Evolutionary conservation across 2,888 invertebrate genomes (phyloP).

Genomic region (Euphydryas editha): DNA sequence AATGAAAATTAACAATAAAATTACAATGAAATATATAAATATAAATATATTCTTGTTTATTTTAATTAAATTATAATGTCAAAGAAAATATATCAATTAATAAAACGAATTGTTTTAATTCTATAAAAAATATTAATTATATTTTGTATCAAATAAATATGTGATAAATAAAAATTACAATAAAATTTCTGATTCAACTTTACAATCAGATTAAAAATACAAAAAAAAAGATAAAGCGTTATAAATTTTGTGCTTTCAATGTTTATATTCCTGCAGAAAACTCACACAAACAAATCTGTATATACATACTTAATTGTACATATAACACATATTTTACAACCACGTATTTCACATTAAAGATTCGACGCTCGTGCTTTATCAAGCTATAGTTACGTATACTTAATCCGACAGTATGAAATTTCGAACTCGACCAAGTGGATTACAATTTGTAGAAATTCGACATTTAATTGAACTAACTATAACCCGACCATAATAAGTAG

Average conservation of each 20-base stretch:
- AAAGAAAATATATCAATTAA: no score
- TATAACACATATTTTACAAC: not conserved
- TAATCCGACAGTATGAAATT: slow-evolving; percentile 13
- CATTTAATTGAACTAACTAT: slow-evolving; percentile 22
- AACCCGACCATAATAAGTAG: slow-evolving; percentile 26
- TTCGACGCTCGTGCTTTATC: slow-evolving; percentile 1
- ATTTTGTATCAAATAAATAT: no score
- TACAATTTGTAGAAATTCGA: slow-evolving; percentile 23
- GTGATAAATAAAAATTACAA: not conserved
- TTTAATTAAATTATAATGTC: no score
- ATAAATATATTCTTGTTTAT: no score
- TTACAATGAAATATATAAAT: no score
- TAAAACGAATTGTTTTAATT: no score
- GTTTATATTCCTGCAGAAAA: not conserved
- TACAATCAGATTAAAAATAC: no score
- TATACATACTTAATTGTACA: no score
- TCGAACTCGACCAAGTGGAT: slow-evolving; percentile 7
- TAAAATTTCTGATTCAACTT: no score
- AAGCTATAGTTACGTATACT: not conserved
- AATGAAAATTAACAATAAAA: slow-evolving; percentile 1
- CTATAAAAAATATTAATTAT: no score
- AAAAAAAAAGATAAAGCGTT: no score
- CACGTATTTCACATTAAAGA: slow-evolving; percentile 10
- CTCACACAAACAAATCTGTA: not conserved
- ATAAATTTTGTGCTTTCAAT: no score